These are phyloP conservation scores for Pampusana beccarii DNA, from an alignment of 2,113 vertebrate genomes.

Conservation along the genomic window DNA sequence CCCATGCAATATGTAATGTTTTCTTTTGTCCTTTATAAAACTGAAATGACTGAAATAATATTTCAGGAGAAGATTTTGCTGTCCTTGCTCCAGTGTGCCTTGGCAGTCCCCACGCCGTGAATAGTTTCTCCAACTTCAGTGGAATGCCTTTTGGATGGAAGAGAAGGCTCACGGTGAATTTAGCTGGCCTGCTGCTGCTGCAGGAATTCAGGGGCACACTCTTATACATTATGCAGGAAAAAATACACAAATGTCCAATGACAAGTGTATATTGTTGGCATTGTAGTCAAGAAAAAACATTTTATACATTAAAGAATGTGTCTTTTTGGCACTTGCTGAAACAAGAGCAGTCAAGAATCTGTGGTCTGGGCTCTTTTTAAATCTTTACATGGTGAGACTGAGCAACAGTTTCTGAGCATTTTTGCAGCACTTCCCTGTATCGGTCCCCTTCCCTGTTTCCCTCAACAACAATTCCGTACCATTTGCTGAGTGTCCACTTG, in stretches of 20 bases:
- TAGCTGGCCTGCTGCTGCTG: conserved; percentile 21
- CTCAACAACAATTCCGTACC: neutral
- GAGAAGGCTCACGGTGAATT: neutral
- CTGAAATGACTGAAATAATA: neutral
- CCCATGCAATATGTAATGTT: neutral
- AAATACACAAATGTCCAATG: neutral
- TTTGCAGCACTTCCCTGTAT: neutral
- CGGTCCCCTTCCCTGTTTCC: neutral
- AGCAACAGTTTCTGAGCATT: conserved; percentile 10
- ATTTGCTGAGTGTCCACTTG: neutral
- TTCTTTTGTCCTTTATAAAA: conserved; percentile 34
- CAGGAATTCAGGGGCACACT: conserved; percentile 19
- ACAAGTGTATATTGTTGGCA: neutral
- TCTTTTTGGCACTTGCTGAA: conserved; percentile 17
- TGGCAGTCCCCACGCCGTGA: neutral
- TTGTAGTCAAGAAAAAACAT: conserved; percentile 14
- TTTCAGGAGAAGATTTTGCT: conserved; percentile 34
- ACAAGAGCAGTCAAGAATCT: neutral
- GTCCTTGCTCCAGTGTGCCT: conserved; percentile 24
- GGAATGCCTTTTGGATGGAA: conserved; percentile 60
- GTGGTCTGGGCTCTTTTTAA: neutral
- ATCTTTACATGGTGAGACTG: neutral
- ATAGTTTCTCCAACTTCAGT: conserved; percentile 30
- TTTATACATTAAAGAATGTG: neutral
- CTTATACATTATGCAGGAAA: conserved; percentile 10